Base-by-base conservation (phyloP, 2,888 invertebrate genomes). In the Griposia aprilina region DNA sequence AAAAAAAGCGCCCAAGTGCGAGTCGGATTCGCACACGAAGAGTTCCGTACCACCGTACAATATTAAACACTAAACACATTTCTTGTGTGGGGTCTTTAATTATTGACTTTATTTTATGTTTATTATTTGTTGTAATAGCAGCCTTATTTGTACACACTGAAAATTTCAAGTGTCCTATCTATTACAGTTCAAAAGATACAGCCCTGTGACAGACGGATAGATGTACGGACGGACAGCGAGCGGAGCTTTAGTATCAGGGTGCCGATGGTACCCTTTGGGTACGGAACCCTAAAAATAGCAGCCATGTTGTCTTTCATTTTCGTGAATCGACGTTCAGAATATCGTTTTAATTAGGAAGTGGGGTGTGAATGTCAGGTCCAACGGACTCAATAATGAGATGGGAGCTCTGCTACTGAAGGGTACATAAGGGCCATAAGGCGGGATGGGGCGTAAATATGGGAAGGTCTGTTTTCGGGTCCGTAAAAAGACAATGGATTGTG, bases 311-410 rank as follows among this genome's bases (percentile, higher is more conserved):
- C 72, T 78, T 78, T 66, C 17, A 74, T 77, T 81, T 83, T 74
- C 52, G 70, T 65, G 15, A 75, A 75, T 85, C 76, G 76, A 78
- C 66, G 68, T 74, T 72, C 66, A 57, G 65, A 76, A 63, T 80
- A 66, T 80, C 65, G 65, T 77, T 88, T 83, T 76, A 85, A 85
- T 86, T 86, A 70, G 52, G 48, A 50, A 62, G 60, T 76, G 69
- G 66, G 70, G 30, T 77, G 76, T 45, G 74, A 45, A 48, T 71
- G 72, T 71, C 77, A 76, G 65, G 68, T 74, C 69, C 75, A 73
- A 74, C 59, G 78, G 63, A 66, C 63, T 69, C 77, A 41, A 79
- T 87, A 84, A 81, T 84, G 76, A 74, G 80, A 68, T 30, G 71
- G 36, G 72, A 62, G 69, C 59, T 69, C 74, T 87, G 83, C 30